Conservation (phyloP, 2,888 invertebrate species). For the Cantharis rustica region DNA sequence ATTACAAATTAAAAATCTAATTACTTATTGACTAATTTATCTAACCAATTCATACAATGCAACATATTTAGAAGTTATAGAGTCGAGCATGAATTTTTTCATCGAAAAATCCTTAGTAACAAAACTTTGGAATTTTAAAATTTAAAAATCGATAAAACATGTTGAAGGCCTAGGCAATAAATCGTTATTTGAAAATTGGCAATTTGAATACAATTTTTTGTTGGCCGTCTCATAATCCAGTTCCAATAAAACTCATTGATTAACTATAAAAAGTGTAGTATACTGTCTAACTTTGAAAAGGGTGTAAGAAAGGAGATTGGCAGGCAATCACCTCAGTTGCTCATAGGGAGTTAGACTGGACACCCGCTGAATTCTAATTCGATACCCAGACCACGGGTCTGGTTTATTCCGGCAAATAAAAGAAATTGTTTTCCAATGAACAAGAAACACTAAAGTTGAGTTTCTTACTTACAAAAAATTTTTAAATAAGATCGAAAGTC, state of each 20-base stretch:
- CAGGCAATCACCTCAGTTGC: constrained; percentile 57
- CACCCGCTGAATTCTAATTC: constrained; percentile 56
- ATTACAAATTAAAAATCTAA: no score
- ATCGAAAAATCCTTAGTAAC: not conserved
- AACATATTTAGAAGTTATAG: no score
- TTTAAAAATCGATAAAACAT: not conserved
- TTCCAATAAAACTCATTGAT: constrained; percentile 45
- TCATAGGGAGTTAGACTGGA: constrained; percentile 53
- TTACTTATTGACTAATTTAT: no score
- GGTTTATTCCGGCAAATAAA: constrained; percentile 19
- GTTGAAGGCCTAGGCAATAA: not conserved
- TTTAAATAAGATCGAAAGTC: not conserved
- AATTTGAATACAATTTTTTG: not conserved
- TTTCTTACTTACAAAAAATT: not conserved
- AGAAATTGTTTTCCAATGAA: constrained; percentile 14
- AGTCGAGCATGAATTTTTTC: not conserved
- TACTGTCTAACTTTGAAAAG: constrained; percentile 47
- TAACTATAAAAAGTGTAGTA: constrained; percentile 46
- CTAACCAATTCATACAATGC: no score
- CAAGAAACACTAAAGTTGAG: not conserved
- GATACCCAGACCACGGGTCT: constrained; percentile 25
- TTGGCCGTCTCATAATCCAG: constrained; percentile 7
- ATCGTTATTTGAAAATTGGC: not conserved
- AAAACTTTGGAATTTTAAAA: not conserved
- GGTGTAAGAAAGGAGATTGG: constrained; percentile 54